These are phyloP conservation scores for Iphiclides podalirius DNA, from an alignment of 2,888 invertebrate genomes.

Conservation along the genomic window DNA sequence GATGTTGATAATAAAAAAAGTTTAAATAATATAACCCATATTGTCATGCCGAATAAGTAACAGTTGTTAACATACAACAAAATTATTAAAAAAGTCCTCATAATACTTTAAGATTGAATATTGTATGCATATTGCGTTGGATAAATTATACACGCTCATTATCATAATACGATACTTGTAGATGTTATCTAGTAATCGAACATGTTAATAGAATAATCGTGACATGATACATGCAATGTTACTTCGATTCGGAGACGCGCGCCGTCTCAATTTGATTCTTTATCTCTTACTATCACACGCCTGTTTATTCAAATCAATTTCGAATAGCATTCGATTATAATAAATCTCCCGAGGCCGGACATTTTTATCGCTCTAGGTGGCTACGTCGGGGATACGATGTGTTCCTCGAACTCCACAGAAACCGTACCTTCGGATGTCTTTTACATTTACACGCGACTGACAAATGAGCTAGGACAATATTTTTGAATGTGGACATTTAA, in stretches of 20 bases:
- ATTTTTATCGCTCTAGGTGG: conserved; percentile 55
- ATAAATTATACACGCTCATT: conserved; percentile 30
- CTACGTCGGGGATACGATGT: conserved; percentile 37
- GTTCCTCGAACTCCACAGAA: too few species aligned
- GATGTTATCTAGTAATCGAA: conserved; percentile 51
- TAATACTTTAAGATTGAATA: neutral
- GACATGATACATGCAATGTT: conserved; percentile 41
- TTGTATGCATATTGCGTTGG: conserved; percentile 23
- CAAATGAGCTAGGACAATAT: too few species aligned
- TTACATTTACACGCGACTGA: too few species aligned
- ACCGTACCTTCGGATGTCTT: too few species aligned
- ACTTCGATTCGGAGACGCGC: conserved; percentile 26
- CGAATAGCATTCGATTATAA: conserved; percentile 59
- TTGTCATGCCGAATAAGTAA: too few species aligned
- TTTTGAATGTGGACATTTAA: too few species aligned
- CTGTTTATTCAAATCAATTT: conserved; percentile 61
- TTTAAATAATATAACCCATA: too few species aligned
- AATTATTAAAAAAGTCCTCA: too few species aligned
- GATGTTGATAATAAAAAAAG: too few species aligned
- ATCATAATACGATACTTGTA: conserved; percentile 45
- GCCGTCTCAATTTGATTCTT: conserved; percentile 41
- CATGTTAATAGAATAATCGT: conserved; percentile 55
- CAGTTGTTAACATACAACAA: too few species aligned
- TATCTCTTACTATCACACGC: conserved; percentile 49
- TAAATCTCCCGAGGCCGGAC: conserved; percentile 58